Evolutionary conservation across 2,888 invertebrate species (phyloP), one percentile per base, ranked within the genome.

Genomic region (Philaethria dido): DNA sequence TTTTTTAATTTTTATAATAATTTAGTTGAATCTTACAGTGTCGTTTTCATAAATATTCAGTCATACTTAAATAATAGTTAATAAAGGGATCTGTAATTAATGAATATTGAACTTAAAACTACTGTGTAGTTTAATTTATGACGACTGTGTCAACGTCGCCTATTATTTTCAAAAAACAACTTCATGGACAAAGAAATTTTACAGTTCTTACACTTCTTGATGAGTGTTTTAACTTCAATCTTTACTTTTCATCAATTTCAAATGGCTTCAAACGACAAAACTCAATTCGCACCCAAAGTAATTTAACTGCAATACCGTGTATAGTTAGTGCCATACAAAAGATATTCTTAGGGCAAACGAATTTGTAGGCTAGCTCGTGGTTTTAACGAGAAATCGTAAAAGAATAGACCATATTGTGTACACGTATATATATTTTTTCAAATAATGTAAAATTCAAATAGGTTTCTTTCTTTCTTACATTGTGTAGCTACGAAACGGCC

Each of bases 401-500:
- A 57, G 57, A 42, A 57, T 42, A 25, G 22, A 42, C 22, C 20
- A 57, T 42, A 57, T 39, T 57, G 22, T 42, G n/a, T 25, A 11
- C 42, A 57, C 57, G 42, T 55, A 55, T 20, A 42, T 16, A 52
- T n/a, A n/a, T n/a, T 52, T 18, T 57, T 60, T 60, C 45, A 60
- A 60, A 60, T 60, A 60, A 60, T 60, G 60, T 60, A 60, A 60
- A 60, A 60, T 47, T 60, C 44, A 60, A 60, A 60, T 60, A 29
- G 33, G 44, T 60, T 60, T 33, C 60, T 60, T 60, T 33, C 60
- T 60, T 60, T 60, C 60, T 60, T 60, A 60, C 45, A 60, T 60
- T 60, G 60, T 48, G 67, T 67, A 57, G 44, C 50, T 59, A 52
- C 25, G 52, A 64, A 64, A 61, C 44, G 45, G 67, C 61, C 54